These are phyloP conservation scores for Gortyna flavago DNA, from an alignment of 2,888 invertebrate genomes.

Conservation along the genomic window DNA sequence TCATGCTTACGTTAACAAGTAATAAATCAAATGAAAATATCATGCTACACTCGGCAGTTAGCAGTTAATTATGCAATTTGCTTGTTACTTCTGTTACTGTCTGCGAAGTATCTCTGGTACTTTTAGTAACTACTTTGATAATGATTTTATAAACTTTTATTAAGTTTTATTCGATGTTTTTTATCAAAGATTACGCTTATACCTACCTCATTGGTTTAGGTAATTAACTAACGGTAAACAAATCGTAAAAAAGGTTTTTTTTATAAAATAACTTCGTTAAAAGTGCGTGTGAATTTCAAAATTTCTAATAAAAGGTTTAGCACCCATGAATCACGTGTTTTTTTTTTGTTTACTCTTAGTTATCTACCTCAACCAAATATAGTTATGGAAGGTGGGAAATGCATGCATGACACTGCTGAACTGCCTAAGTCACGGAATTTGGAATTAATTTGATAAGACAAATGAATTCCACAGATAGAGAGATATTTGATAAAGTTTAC, in stretches of 20 bases:
- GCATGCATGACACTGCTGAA: neutral
- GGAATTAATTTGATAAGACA: neutral
- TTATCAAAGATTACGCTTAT: neutral
- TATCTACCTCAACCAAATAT: neutral
- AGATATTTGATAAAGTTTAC: neutral
- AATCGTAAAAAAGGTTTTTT: neutral
- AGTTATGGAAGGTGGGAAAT: too few relatives aligned
- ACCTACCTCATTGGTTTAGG: neutral
- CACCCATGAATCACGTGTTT: neutral
- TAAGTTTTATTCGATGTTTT: neutral
- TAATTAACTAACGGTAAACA: neutral
- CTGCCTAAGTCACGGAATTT: too few relatives aligned
- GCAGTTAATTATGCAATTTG: slow-evolving; percentile 15
- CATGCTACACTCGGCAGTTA: slow-evolving; percentile 1
- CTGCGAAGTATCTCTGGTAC: neutral
- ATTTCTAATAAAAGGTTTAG: neutral
- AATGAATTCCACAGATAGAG: neutral
- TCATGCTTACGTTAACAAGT: neutral
- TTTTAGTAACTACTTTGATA: neutral
- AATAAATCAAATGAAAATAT: slow-evolving; percentile 15
- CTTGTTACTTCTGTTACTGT: neutral
- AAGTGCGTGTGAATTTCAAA: neutral
- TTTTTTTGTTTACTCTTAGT: neutral
- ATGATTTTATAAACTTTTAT: neutral
- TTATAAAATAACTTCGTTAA: neutral